Conservation (phyloP, 2,888 invertebrate species). For the Lochmaea crataegi region DNA sequence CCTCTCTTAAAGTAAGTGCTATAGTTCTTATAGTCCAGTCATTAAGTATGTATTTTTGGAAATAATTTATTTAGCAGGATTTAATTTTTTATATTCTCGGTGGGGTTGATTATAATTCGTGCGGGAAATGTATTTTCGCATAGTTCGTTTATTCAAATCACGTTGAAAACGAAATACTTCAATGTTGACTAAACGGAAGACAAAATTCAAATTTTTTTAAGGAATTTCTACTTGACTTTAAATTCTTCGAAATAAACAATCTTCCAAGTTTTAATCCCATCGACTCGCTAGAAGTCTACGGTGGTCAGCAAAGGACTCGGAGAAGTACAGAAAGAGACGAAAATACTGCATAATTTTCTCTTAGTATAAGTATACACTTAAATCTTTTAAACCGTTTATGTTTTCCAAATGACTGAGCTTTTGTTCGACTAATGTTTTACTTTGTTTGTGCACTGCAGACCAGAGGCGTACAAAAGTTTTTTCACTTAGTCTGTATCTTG, state of each 20-base stretch:
- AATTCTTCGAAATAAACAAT: not conserved
- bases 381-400: constrained; percentile 32
- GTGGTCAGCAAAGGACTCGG: constrained; percentile 8
- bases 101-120: no score
- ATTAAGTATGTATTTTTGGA: no score
- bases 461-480: constrained; percentile 9
- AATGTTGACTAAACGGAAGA: no score
- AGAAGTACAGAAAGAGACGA: constrained; percentile 7
- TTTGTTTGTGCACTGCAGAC: constrained; percentile 9
- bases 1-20: no score
- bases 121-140: no score
- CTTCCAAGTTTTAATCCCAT: constrained; percentile 14
- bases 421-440: constrained; percentile 28
- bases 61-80: no score
- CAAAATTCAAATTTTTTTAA: no score
- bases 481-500: not conserved
- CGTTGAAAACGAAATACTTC: no score
- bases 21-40: no score
- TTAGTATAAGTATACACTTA: constrained; percentile 17
- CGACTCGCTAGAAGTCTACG: not conserved
- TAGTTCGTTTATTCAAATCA: no score
- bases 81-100: no score
- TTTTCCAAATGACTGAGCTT: constrained; percentile 26
- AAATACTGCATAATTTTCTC: constrained; percentile 19
- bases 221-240: no score